phyloP scores from a whole-genome alignment of 2,888 invertebrate genomes.

The Lithosia quadra region DNA sequence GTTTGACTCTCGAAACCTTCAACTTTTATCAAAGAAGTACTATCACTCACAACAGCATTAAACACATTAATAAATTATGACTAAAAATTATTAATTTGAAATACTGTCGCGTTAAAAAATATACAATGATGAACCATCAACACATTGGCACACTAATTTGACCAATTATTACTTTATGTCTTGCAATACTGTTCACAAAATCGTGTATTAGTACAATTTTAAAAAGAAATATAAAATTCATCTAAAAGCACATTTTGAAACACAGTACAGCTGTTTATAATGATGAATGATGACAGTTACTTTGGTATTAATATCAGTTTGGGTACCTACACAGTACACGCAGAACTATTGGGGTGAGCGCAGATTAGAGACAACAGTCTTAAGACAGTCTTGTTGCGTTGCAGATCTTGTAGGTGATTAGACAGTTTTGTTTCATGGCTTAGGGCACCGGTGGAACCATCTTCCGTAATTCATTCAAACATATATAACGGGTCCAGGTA shows the following conservation, averaged over 20 bases:
- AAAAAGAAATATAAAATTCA: conserved; percentile 20
- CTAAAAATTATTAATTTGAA: conserved; percentile 36
- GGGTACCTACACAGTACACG: conserved; percentile 25
- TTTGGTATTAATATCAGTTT: conserved; percentile 46
- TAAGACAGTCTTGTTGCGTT: too few relatives aligned
- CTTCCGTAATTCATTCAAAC: too few relatives aligned
- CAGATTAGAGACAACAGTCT: too few relatives aligned
- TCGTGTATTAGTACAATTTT: conserved; percentile 19
- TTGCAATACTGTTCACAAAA: conserved; percentile 36
- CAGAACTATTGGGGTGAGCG: conserved; percentile 31
- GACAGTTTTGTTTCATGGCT: too few relatives aligned
- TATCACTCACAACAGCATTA: conserved; percentile 19
- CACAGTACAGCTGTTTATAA: conserved; percentile 27
- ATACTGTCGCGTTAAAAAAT: conserved; percentile 40
- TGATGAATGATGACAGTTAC: conserved; percentile 29
- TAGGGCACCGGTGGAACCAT: too few relatives aligned
- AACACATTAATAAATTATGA: conserved; percentile 38
- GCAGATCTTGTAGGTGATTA: too few relatives aligned
- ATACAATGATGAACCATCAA: conserved; percentile 29
- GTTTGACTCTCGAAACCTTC: conserved; percentile 43
- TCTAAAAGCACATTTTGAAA: conserved; percentile 36
- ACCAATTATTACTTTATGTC: conserved; percentile 25
- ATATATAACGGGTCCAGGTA: too few relatives aligned
- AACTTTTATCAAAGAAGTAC: conserved; percentile 18
- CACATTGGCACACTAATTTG: conserved; percentile 46